Conservation (phyloP, 1,140 invertebrate species). For the Bombus superbus region DNA sequence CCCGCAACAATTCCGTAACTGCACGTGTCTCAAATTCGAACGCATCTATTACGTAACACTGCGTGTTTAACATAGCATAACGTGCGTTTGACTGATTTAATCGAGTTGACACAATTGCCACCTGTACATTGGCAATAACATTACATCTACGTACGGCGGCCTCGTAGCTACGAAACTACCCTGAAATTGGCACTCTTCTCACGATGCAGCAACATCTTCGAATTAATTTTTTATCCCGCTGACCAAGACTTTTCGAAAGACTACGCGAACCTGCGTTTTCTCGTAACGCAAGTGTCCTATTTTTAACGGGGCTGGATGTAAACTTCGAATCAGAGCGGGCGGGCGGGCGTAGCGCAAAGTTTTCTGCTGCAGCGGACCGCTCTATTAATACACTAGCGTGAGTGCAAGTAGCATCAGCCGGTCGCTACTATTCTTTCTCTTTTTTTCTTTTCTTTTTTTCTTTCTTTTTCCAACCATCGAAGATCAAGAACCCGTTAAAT, state of each 20-base stretch:
- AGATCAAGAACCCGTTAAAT: conserved; percentile 81
- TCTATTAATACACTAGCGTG: conserved; percentile 52
- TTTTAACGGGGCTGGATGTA: conserved; percentile 44
- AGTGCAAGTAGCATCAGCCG: conserved; percentile 44
- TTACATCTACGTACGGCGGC: too few relatives aligned
- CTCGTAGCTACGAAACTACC: too few relatives aligned
- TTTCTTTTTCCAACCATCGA: background rate
- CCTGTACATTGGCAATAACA: too few relatives aligned
- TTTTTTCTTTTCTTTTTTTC: background rate
- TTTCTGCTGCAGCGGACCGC: conserved; percentile 38
- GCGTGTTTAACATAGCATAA: too few relatives aligned
- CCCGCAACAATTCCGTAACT: too few relatives aligned
- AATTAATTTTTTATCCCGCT: background rate
- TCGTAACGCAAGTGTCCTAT: conserved; percentile 47
- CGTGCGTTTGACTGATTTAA: too few relatives aligned
- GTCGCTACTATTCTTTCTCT: conserved; percentile 25
- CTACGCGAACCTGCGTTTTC: conserved; percentile 36
- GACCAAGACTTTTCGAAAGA: background rate
- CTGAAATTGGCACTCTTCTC: background rate
- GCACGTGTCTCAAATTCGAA: too few relatives aligned
- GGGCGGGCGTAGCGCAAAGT: conserved; percentile 22
- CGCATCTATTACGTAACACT: too few relatives aligned
- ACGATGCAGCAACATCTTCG: background rate
- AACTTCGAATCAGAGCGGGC: conserved; percentile 39
- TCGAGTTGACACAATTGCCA: too few relatives aligned